Conservation (phyloP, 2,113 vertebrate species). For the Labeo catla region DNA sequence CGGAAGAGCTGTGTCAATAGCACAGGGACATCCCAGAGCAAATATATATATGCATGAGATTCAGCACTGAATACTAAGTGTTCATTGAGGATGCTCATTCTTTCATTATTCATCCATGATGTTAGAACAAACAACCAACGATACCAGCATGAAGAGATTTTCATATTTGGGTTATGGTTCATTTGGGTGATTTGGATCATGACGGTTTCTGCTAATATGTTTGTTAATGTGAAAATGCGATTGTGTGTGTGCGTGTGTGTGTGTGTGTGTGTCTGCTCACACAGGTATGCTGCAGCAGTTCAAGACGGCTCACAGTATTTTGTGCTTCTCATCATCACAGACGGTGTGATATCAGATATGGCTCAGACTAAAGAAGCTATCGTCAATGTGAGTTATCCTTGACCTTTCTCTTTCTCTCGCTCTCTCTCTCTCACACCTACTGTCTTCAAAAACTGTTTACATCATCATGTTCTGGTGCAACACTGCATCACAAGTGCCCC, state of each 20-base stretch:
- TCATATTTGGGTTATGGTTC: neutral
- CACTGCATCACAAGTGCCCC: neutral
- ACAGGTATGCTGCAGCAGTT: conserved; percentile 83
- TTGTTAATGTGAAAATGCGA: neutral
- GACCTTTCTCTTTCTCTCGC: neutral
- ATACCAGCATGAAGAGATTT: neutral
- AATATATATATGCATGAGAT: conserved; percentile 42
- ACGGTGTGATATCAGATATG: conserved; percentile 97
- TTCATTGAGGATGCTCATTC: conserved; percentile 10
- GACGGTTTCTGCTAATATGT: neutral
- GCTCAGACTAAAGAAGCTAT: conserved; percentile 98
- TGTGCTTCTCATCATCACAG: conserved; percentile 93
- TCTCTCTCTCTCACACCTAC: neutral
- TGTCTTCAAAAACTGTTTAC: neutral
- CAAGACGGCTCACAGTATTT: conserved; percentile 94
- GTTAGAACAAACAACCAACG: conserved; percentile 2
- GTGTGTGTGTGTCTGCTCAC: neutral
- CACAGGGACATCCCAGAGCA: conserved; percentile 17
- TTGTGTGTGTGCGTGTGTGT: conserved; percentile 1
- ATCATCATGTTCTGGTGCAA: neutral
- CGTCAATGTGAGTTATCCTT: conserved; percentile 84
- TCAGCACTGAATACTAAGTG: conserved; percentile 14
- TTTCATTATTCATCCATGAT: conserved; percentile 1
- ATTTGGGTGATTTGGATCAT: conserved; percentile 15
- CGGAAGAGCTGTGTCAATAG: conserved; percentile 42